Conservation (phyloP, 2,888 invertebrate genomes). For the Leptinotarsa rubiginosa region DNA sequence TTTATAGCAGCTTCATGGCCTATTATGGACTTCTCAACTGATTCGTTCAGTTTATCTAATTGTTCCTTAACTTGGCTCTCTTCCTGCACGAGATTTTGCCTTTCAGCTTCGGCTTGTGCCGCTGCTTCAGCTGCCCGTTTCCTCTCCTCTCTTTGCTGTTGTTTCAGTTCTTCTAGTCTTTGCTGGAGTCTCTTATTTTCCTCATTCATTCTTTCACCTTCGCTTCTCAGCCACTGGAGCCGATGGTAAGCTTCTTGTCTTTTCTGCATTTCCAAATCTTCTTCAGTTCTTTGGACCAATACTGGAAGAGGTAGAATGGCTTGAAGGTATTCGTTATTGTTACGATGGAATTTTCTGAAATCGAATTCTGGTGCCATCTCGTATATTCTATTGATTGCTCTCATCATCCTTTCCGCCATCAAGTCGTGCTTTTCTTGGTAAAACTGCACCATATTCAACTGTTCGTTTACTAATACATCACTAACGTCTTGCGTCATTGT, state of each 20-base stretch:
- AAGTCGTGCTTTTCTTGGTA: conserved; percentile 57
- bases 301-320: conserved; percentile 35
- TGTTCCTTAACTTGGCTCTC: conserved; percentile 58
- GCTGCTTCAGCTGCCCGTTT: conserved; percentile 48
- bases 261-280: conserved; percentile 56
- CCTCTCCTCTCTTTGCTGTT: conserved; percentile 56
- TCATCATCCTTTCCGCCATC: conserved; percentile 59
- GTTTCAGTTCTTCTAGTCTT: conserved; percentile 58
- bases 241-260: conserved; percentile 63
- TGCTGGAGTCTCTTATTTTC: conserved; percentile 60
- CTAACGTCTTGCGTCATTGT: conserved; percentile 64
- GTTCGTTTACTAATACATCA: conserved; percentile 64
- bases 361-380: conserved; percentile 60
- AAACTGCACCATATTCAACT: conserved; percentile 59
- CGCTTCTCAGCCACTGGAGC: conserved; percentile 63
- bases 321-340: conserved; percentile 56
- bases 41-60: conserved; percentile 58
- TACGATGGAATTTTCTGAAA: conserved; percentile 59
- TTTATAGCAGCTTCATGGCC: conserved; percentile 54
- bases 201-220: conserved; percentile 61
- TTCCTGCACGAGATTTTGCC: conserved; percentile 54
- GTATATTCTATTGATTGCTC: conserved; percentile 60
- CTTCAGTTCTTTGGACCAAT: conserved; percentile 51
- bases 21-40: conserved; percentile 59
- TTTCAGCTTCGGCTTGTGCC: conserved; percentile 43